Base-by-base conservation (phyloP, 2,797 vertebrate species). In the Pantherophis alleghaniensis region DNA sequence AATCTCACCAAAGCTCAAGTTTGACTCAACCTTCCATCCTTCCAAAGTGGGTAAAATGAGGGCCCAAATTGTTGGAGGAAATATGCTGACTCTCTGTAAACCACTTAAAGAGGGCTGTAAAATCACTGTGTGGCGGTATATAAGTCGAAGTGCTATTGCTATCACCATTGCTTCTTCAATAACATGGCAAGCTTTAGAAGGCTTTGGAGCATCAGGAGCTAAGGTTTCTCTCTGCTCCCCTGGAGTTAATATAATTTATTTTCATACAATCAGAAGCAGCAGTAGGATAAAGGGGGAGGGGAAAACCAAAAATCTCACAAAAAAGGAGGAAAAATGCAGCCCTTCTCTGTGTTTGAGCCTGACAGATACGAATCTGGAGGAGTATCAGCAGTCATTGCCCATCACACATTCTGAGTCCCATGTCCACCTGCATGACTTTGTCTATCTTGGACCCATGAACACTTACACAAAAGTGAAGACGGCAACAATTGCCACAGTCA, bases 391-490 rank as follows among this genome's bases (percentile, higher is more conserved):
- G 7, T 87, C 47, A 18, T n/a, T 28, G 24, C 28, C 13, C 28
- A 53, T 87, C 51, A 42, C 18, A 22, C 26, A n/a, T 87, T 87
- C 13, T 87, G 2, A 28, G 6, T 87, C 51, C 51, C 6, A 42
- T 20, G 3, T 51, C 37, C 37, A 4, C 7, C 47, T 16, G 51
- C 51, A 55, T 18, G 28, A 6, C 3, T 20, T 47, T 89, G 3
- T 14, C 22, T 18, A 18, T 47, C 20, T 12, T 24, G 74, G 74
- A 83, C 10, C 37, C 42, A 60, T 22, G 63, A 57, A 92, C 53
- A 98, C 99, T 99, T 97, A 99, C 99, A 98, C 98, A 86, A 98
- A 99, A 0, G 98, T 98, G 97, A 99, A 99, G 94, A 99, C 86
- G 0, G 98, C 97, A 0, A 99, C 98, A 88, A 99, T 98, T 91